Percentiles rank a stretch among this genome's conserved stretches.
These are phyloP conservation scores for Rhodophaea formosa DNA, from an alignment of 2,888 invertebrate species.

Conservation along the genomic window DNA sequence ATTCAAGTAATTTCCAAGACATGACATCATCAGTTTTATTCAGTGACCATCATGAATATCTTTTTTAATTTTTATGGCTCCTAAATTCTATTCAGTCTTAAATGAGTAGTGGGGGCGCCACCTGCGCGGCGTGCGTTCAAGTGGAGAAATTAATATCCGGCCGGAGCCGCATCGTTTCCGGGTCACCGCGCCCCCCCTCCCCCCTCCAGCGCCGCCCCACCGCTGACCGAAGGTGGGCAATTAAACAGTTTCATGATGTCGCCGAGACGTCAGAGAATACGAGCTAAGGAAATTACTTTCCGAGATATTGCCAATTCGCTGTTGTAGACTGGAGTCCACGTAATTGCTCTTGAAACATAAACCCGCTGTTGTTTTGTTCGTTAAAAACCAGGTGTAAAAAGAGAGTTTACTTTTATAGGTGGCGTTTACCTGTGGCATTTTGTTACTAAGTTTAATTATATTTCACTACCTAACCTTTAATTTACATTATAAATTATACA, in stretches of 20 bases:
- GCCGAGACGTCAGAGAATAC: slow-evolving; percentile 32
- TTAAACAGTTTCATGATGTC: slow-evolving; percentile 58
- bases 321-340: not conserved
- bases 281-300: slow-evolving; percentile 12
- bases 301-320: slow-evolving; percentile 14
- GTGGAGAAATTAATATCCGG: slow-evolving; percentile 66
- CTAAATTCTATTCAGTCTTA: not conserved
- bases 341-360: not conserved
- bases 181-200: slow-evolving; percentile 45
- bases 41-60: not conserved
- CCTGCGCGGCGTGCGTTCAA: slow-evolving; percentile 50
- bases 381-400: not conserved
- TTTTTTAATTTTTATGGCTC: not conserved
- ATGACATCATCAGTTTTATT: not conserved
- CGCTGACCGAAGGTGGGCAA: slow-evolving; percentile 44
- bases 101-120: slow-evolving; percentile 28
- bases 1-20: not conserved
- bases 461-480: too few relatives aligned
- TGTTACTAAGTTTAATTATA: too few relatives aligned
- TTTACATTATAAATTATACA: too few relatives aligned
- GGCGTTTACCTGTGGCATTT: too few relatives aligned
- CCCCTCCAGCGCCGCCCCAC: slow-evolving; percentile 12
- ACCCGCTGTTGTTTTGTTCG: not conserved
- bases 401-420: too few relatives aligned
- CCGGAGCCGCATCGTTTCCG: slow-evolving; percentile 57